phyloP scores from a whole-genome alignment of 2,888 invertebrate species.

The Pherbina coryleti region DNA sequence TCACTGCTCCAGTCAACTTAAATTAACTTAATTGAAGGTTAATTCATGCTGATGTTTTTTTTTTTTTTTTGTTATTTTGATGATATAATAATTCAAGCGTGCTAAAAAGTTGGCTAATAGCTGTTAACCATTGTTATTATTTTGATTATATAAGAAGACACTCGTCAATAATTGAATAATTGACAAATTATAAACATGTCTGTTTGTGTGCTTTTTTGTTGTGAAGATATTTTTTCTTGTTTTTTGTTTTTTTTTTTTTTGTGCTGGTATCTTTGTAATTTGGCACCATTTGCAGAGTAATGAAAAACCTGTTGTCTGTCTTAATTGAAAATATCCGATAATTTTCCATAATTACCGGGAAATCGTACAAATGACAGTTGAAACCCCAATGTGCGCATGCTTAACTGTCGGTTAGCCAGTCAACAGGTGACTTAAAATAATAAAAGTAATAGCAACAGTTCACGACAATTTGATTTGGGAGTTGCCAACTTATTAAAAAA shows the following conservation, averaged over 20 bases:
- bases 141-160: background rate
- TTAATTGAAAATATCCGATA: slow-evolving; percentile 8
- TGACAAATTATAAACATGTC: background rate
- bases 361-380: slow-evolving; percentile 4
- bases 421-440: background rate
- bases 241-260: background rate
- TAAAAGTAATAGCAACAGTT: background rate
- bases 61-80: too few species aligned
- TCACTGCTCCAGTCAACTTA: too few species aligned
- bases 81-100: too few species aligned
- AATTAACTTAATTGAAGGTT: too few species aligned
- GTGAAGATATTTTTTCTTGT: background rate
- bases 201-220: background rate
- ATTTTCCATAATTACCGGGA: background rate
- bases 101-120: too few species aligned
- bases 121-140: too few species aligned
- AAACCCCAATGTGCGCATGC: background rate
- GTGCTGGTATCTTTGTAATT: too few species aligned
- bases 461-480: background rate
- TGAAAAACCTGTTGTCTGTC: background rate
- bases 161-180: background rate
- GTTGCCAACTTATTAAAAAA: too few species aligned
- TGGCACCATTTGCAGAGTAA: too few species aligned
- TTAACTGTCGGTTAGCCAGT: background rate
- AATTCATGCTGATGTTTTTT: too few species aligned